Percentiles rank a stretch among this genome's conserved stretches.
Conservation (phyloP, 2,113 vertebrate species). For the Strigops habroptila region DNA sequence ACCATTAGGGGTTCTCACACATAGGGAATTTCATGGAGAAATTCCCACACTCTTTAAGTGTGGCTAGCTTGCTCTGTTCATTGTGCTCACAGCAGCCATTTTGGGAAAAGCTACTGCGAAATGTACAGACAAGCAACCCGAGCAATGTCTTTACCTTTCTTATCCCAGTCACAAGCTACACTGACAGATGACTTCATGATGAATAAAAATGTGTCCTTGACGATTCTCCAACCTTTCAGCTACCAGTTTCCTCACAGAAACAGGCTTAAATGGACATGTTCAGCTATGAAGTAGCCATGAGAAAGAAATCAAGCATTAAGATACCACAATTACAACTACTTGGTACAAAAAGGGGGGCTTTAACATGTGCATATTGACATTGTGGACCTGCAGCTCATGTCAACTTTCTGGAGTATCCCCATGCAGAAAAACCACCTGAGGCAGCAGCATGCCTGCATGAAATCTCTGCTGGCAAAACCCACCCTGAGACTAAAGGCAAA, state of each 20-base stretch:
- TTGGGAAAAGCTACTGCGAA: background rate
- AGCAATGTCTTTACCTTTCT: background rate
- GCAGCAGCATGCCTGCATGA: background rate
- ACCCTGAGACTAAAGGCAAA: background rate
- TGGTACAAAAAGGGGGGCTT: background rate
- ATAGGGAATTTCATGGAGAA: background rate
- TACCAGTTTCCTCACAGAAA: background rate
- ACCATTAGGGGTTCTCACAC: background rate
- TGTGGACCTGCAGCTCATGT: background rate
- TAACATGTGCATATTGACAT: fast-evolving
- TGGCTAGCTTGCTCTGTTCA: background rate
- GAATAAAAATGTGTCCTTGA: background rate
- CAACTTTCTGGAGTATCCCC: background rate
- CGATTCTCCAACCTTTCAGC: background rate
- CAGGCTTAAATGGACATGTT: background rate
- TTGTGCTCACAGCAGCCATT: background rate
- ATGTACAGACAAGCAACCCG: background rate
- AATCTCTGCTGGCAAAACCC: background rate
- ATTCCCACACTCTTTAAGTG: background rate
- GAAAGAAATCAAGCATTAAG: background rate
- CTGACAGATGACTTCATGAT: background rate
- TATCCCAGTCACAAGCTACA: background rate
- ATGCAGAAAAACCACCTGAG: background rate
- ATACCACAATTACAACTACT: background rate
- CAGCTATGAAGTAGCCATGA: background rate